Base-by-base conservation (phyloP, 2,113 vertebrate genomes). In the Herpetotheres cachinnans region DNA sequence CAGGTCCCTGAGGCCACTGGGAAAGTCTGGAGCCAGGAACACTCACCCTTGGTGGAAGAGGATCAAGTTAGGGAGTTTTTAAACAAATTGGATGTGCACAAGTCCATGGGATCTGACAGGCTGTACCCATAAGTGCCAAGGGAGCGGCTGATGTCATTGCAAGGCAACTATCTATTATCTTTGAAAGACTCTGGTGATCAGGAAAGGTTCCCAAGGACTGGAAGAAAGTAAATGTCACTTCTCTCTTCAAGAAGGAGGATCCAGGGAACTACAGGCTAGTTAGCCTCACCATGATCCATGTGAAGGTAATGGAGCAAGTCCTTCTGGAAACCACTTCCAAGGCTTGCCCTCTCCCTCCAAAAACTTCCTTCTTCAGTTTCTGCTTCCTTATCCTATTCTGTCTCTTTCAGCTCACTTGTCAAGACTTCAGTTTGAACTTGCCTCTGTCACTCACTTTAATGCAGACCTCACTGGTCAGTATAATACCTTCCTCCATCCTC, bases 61-160 rank as follows among this genome's bases (percentile, higher is more conserved):
- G 30, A 54, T 13, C 50, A 13, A 32, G 16, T 40, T 16, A 42
- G 61, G 72, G 77, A 67, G 26, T 34, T 11, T 3, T 92, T 70
- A 27, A 67, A n/a, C 15, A 29, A 89, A 27, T 1, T 1, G 24
- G 52, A 58, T 0, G 0, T 22, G 30, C 32, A 20, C 21, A 25
- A 5, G n/a, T 10, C 40, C 34, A 13, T 1, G 10, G 47, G 36
- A 22, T 46, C 49, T 58, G 55, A 36, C 22, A 88, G 69, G 61
- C 46, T 71, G 46, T 20, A 49, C 32, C 36, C 3, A 13, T 26
- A 6, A 30, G 66, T 38, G 71, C 66, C 0, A 0, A 55, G 58
- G 24, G 13, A 77, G 32, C 13, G 6, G 38, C 10, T 2, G 17
- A 32, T 77, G 30, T 17, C 70, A 47, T 22, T 55, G 52, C 27